Evolutionary conservation across 2,113 vertebrate genomes (phyloP), one percentile per base, ranked within the genome.

Genomic region (Callipepla californica): DNA sequence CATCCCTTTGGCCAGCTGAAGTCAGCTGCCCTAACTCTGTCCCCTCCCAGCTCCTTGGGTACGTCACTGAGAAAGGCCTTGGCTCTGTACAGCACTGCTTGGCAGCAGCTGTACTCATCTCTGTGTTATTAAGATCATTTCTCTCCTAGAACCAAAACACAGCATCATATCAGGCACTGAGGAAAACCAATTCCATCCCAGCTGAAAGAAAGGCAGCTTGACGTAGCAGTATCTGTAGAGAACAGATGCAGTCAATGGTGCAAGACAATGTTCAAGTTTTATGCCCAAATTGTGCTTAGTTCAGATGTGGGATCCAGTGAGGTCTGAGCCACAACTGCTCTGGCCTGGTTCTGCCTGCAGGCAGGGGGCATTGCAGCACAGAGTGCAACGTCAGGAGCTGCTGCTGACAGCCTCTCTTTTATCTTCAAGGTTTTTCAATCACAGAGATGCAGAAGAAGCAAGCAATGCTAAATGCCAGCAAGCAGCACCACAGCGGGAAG

Each of bases 381-480:
- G 53, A 40, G 40, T 40, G 40, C 40, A 32, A 42, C 70, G 3
- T 13, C 7, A 18, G 9, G 17, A 63, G 6, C 45, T 72, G 61
- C 63, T 90, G 40, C 77, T 92, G 69, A 87, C 57, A 50, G 48
- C 23, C 34, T 30, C 10, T 66, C 1, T 80, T 89, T 80, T 48
- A 11, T 73, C 74, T 69, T 74, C 34, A 92, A 99, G 99, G 99
- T 45, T 99, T 99, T 89, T 98, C 98, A 67, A 98, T 99, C 92
- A 99, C 99, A 1, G 98, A 99, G 79, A 96, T 98, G 86, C 99
- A 99, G 94, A 99, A 98, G 96, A 99, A 98, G 94, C 99, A 99
- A 96, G 99, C 99, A 45, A 99, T 99, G 98, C 91, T 99, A 91
- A 99, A 99, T 8, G 99, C 98, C 89, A 98, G 97, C 96, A 99